Evolutionary conservation across 2,888 invertebrate genomes (phyloP), one percentile per base, ranked within the genome.

Genomic region (Microctonus brassicae): DNA sequence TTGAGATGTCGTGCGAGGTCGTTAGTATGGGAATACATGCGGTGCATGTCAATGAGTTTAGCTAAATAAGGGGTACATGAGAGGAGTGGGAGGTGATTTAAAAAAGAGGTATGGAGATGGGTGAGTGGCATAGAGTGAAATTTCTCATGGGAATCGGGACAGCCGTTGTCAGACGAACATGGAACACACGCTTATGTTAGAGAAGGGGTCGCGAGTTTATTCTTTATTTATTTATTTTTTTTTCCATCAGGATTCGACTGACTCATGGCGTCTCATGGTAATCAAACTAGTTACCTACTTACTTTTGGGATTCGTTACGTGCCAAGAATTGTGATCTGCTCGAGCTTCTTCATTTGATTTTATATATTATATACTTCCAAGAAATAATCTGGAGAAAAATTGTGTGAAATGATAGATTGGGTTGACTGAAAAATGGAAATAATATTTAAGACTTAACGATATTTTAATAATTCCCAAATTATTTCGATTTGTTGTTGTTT

Each of bases 21-120:
- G 84, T 84, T 84, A 84, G 84, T 75, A 72, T 73, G n/a, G 75
- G 75, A 78, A 79, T 79, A 80, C 84, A 80, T 80, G 83, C 85
- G 84, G 86, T 87, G 87, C 87, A 87, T 87, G 86, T 83, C 85
- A 87, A 87, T 87, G 87, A 86, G 83, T 80, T 76, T 77, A 78
- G 79, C 79, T 77, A 70, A 17, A 36, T 42, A 39, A 24, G 39
- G 63, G 61, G 47, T 60, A 58, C 62, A 34, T 33, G 72, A 60
- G 47, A 64, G 64, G 29, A 53, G 33, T 57, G 62, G 53, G 57
- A 55, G 67, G 47, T 20, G 71, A 47, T 34, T 39, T 39, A n/a
- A n/a, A 64, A 39, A 64, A 68, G 69, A 65, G 65, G 57, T 65
- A 52, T 60, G 68, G 76, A 63, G 75, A 73, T 75, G 70, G 77